phyloP scores from a whole-genome alignment of 2,113 vertebrate genomes.

The Eolophus roseicapilla region DNA sequence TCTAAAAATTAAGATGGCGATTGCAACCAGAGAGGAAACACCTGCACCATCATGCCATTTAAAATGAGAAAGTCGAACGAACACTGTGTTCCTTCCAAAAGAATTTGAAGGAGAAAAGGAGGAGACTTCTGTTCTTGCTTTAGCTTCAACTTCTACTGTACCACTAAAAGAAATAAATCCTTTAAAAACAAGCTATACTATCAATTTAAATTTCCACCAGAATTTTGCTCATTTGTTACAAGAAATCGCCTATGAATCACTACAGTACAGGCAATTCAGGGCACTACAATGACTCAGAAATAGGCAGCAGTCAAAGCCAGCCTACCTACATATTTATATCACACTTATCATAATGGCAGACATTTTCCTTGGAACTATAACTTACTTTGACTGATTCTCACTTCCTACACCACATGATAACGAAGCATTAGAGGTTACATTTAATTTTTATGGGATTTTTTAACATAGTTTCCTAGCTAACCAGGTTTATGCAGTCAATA shows the following conservation, averaged over 20 bases:
- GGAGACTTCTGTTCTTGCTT: neutral
- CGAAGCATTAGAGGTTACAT: neutral
- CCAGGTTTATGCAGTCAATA: neutral
- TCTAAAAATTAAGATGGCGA: neutral
- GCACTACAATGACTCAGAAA: neutral
- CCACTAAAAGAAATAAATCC: neutral
- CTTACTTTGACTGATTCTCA: neutral
- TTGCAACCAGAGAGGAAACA: neutral
- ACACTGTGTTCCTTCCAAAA: neutral
- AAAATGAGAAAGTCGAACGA: neutral
- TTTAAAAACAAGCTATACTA: neutral
- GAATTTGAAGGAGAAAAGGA: neutral
- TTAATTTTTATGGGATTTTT: neutral
- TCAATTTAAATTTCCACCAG: neutral
- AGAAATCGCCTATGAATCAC: neutral
- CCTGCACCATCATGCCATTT: neutral
- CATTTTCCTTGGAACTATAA: constrained; percentile 2
- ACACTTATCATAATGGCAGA: neutral
- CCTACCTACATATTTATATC: neutral
- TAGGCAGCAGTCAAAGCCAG: neutral
- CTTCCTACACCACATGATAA: neutral
- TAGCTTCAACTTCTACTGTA: neutral
- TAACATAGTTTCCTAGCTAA: neutral
- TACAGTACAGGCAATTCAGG: neutral
- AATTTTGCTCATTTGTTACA: neutral